Evolutionary conservation across 2,888 invertebrate genomes (phyloP).

Genomic region (Pantelozetes paolii): DNA sequence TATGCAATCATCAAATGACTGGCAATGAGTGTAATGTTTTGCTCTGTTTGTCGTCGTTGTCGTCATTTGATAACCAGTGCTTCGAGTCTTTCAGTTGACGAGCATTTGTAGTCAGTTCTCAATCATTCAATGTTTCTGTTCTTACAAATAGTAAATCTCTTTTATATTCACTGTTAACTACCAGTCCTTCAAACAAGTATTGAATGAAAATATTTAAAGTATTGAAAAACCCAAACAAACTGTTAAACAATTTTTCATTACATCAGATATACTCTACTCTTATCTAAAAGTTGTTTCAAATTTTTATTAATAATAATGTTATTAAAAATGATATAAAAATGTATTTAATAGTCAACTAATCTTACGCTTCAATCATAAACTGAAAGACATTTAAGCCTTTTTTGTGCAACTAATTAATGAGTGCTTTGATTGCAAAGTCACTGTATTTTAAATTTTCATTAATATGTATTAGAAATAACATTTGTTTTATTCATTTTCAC

Average conservation of each 20-base stretch:
- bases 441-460: not conserved
- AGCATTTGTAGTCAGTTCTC: constrained; percentile 7
- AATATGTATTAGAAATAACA: not conserved
- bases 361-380: too few relatives aligned
- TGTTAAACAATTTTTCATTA: too few relatives aligned
- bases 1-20: constrained; percentile 17
- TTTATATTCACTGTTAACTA: constrained; percentile 11
- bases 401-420: too few relatives aligned
- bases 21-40: constrained; percentile 20
- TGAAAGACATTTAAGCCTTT: too few relatives aligned
- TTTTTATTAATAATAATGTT: too few relatives aligned
- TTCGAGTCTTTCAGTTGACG: constrained; percentile 14
- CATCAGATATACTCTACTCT: too few relatives aligned
- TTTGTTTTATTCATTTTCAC: not conserved
- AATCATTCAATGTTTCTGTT: constrained; percentile 16
- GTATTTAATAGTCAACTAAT: too few relatives aligned
- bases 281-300: too few relatives aligned
- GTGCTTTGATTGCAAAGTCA: not conserved
- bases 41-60: constrained; percentile 33
- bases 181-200: not conserved
- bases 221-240: too few relatives aligned
- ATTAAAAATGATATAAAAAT: too few relatives aligned
- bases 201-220: too few relatives aligned
- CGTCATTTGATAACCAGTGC: not conserved
- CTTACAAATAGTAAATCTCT: not conserved